Base-by-base conservation (phyloP, 2,113 vertebrate species). In the Pungitius pungitius region DNA sequence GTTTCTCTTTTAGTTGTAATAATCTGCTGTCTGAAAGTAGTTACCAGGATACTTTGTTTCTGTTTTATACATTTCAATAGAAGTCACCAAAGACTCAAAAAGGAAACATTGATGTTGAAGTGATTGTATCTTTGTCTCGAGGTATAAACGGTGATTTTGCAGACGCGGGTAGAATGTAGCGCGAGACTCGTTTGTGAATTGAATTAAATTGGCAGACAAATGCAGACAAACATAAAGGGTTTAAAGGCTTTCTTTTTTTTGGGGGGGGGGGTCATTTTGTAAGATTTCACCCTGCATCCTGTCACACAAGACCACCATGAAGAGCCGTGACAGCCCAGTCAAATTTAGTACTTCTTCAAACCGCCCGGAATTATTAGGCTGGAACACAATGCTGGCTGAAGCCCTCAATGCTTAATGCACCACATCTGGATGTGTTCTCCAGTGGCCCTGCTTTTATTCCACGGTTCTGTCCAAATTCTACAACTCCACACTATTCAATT, bases 31-130 rank as follows among this genome's bases (percentile, higher is more conserved):
- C 9, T 78, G 33, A 77, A 68, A 60, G 45, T 20, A 55, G 17
- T 30, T 33, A 13, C 40, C 37, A 9, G 39, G 20, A 26, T 78
- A 12, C 66, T 63, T 33, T 51, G 24, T 18, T 57, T 15, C 66
- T 59, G 15, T 57, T 83, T 76, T 69, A 27, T 75, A 82, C 39
- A 63, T 89, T 83, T 88, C 39, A 74, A 66, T 68, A 43, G 52
- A 80, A 77, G 72, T 78, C 73, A 72, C 55, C 74, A 78, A 82
- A 82, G 58, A 80, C 69, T 73, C 60, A 56, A 66, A 69, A 70
- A 58, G 27, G 13, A 72, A 1, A 13, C 43, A 20, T 2, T 15
- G 65, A 62, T 35, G 14, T 73, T 62, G 8, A 13, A 63, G 37
- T 55, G 54, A 6, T 69, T 30, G 17, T 70, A 51, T 75, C 18